These are phyloP conservation scores for Bombycilla garrulus DNA, from an alignment of 2,113 vertebrate species.

Conservation along the genomic window DNA sequence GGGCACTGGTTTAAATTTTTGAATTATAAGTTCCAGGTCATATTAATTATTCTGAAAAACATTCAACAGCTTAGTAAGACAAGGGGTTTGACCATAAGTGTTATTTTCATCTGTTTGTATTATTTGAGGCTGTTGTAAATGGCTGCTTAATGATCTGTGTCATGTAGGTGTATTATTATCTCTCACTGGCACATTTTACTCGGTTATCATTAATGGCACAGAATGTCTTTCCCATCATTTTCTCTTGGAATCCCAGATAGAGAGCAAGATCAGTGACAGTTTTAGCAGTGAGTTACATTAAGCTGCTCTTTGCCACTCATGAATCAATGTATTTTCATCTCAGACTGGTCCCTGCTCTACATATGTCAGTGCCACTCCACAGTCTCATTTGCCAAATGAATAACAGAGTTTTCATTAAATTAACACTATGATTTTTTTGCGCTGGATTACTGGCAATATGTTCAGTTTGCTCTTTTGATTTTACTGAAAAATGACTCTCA, in stretches of 20 bases:
- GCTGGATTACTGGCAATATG: not conserved
- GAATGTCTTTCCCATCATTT: conserved; percentile 33
- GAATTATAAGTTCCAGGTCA: conserved; percentile 15
- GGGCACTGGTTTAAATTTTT: conserved; percentile 12
- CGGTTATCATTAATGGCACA: conserved; percentile 40
- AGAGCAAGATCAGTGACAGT: conserved; percentile 37
- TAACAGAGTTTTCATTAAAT: not conserved
- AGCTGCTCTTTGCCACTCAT: conserved; percentile 36
- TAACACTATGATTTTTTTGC: not conserved
- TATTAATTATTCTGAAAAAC: conserved; percentile 52
- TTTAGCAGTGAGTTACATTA: conserved; percentile 56
- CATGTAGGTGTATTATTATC: conserved; percentile 61
- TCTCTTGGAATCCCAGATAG: conserved; percentile 19
- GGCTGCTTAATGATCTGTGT: conserved; percentile 62
- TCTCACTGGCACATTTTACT: conserved; percentile 46
- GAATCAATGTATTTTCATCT: conserved; percentile 60
- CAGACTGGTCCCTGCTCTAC: conserved; percentile 33
- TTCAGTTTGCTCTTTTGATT: conserved; percentile 21
- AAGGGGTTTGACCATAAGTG: conserved; percentile 36
- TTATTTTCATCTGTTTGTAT: conserved; percentile 47
- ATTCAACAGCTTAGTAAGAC: conserved; percentile 51
- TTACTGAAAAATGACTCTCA: not conserved
- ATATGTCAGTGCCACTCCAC: conserved; percentile 47
- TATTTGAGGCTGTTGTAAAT: conserved; percentile 1
- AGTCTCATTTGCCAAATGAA: conserved; percentile 48